Conservation (phyloP, 2,888 invertebrate species). For the Heliconius charithonia region DNA sequence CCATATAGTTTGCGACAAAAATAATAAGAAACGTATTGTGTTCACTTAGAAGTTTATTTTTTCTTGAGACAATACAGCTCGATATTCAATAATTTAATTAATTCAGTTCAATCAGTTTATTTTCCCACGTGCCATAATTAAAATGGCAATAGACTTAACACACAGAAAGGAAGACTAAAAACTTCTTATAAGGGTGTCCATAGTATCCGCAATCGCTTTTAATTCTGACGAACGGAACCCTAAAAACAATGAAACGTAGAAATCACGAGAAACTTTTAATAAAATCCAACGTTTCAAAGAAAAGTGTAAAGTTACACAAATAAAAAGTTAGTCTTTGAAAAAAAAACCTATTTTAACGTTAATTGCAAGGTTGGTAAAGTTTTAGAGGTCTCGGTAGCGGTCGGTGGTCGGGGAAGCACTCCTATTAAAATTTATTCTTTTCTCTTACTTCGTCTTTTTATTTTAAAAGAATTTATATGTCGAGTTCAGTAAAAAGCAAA, state of each 20-base stretch:
- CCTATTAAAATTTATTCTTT: conserved; percentile 17
- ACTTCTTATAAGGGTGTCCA: not conserved
- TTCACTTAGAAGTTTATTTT: not conserved
- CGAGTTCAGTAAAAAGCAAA: not conserved
- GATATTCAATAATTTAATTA: not conserved
- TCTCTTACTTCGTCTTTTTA: not conserved
- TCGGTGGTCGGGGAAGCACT: not conserved
- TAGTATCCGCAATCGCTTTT: not conserved
- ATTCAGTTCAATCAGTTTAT: not conserved
- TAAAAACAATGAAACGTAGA: conserved; percentile 1
- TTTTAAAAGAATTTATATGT: not conserved
- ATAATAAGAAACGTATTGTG: not conserved
- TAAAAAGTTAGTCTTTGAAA: conserved; percentile 22
- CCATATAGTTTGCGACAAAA: not conserved
- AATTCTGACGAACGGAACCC: not conserved
- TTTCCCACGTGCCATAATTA: not conserved
- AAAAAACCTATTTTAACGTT: conserved; percentile 23
- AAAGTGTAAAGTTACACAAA: conserved; percentile 28
- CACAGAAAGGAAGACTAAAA: not conserved
- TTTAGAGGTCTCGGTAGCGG: conserved; percentile 14
- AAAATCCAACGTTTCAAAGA: conserved; percentile 7
- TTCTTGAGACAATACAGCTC: not conserved
- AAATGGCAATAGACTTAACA: not conserved
- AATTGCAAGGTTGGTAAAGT: conserved; percentile 30
- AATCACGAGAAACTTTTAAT: not conserved